Conservation (phyloP, 2,797 vertebrate genomes). For the Helicolenus hilgendorfi region DNA sequence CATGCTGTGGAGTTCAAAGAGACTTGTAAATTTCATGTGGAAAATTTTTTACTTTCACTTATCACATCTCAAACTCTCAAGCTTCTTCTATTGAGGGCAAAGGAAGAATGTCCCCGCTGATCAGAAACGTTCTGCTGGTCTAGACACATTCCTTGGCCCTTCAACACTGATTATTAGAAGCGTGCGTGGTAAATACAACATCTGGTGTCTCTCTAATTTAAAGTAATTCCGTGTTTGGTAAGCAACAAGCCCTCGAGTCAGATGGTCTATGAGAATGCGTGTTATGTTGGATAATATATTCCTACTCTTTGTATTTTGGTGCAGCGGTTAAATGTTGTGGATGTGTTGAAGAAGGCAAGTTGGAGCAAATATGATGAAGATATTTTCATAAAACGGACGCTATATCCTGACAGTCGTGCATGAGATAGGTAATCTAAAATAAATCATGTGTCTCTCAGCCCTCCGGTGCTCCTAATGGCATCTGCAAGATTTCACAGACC, state of each 20-base stretch:
- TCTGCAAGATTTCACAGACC: too few relatives aligned
- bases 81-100: constrained; percentile 9
- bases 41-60: constrained; percentile 16
- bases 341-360: background rate
- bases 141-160: constrained; percentile 40
- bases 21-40: constrained; percentile 34
- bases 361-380: too few relatives aligned
- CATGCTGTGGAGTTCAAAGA: constrained; percentile 59
- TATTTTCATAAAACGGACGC: rapidly evolving
- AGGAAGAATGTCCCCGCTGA: constrained; percentile 28
- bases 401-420: too few relatives aligned
- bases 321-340: background rate
- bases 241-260: background rate
- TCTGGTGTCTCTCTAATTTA: constrained; percentile 42
- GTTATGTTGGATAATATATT: background rate
- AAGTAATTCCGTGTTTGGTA: constrained; percentile 7
- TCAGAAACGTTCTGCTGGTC: constrained; percentile 52
- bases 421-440: too few relatives aligned
- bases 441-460: too few relatives aligned
- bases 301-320: background rate
- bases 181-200: constrained; percentile 39
- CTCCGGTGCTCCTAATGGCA: too few relatives aligned
- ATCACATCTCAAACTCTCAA: constrained; percentile 21
- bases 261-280: background rate
- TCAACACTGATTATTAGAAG: constrained; percentile 54